phyloP scores from a whole-genome alignment of 1,140 invertebrate species.

The Penaeus chinensis region DNA sequence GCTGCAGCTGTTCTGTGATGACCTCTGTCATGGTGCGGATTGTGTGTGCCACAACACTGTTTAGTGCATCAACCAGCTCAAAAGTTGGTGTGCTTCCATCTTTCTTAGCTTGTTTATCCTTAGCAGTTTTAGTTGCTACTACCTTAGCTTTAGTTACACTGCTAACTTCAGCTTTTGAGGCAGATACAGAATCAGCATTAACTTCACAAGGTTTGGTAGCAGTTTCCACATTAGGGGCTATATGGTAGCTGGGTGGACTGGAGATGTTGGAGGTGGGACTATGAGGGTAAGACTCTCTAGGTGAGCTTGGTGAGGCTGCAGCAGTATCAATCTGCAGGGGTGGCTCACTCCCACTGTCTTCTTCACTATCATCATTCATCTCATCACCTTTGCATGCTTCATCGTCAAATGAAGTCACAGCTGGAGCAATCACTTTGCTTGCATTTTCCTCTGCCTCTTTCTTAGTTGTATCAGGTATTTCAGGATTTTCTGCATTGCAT shows the following conservation, averaged over 20 bases:
- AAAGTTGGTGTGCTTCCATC: constrained; percentile 49
- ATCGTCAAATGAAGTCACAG: constrained; percentile 13
- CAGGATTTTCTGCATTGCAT: background rate
- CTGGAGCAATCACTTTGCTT: background rate
- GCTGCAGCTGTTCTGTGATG: constrained; percentile 38
- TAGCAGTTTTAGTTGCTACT: background rate
- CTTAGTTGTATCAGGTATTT: background rate
- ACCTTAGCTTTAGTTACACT: background rate
- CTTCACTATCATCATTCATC: constrained; percentile 40
- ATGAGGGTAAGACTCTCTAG: constrained; percentile 42
- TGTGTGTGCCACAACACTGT: constrained; percentile 52
- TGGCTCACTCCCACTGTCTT: constrained; percentile 62
- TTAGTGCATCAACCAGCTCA: constrained; percentile 55
- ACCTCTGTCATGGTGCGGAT: constrained; percentile 48
- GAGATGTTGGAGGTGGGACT: constrained; percentile 15
- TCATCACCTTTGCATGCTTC: constrained; percentile 4
- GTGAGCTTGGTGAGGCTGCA: constrained; percentile 52
- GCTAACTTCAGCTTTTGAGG: constrained; percentile 13
- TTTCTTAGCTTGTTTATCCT: constrained; percentile 24
- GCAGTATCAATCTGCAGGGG: constrained; percentile 60
- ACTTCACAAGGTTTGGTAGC: background rate
- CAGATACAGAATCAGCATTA: background rate
- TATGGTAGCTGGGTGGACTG: background rate
- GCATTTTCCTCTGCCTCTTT: constrained; percentile 10
- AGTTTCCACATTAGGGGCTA: background rate